phyloP scores from a whole-genome alignment of 2,797 vertebrate genomes.

The Lerista edwardsae region DNA sequence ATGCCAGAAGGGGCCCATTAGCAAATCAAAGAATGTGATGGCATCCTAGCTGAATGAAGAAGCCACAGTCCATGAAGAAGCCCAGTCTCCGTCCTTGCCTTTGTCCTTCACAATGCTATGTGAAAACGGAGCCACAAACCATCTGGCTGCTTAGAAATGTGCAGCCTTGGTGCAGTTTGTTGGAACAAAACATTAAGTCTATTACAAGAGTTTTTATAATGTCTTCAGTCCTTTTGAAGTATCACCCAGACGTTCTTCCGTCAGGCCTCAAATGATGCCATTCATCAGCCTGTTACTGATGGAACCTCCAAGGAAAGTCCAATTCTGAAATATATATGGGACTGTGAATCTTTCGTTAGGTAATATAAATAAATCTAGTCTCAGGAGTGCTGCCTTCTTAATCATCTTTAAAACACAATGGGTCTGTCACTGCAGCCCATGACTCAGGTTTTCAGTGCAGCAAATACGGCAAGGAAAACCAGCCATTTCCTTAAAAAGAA shows the following conservation, averaged over 20 bases:
- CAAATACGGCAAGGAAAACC: slow-evolving; percentile 2
- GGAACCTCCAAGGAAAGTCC: not conserved
- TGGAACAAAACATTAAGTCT: slow-evolving; percentile 28
- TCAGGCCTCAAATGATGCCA: not conserved
- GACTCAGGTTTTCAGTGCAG: not conserved
- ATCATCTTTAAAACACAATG: slow-evolving; percentile 21
- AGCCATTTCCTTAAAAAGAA: slow-evolving; percentile 14
- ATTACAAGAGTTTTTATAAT: slow-evolving; percentile 23
- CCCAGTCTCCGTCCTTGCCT: not conserved
- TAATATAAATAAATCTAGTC: slow-evolving; percentile 31
- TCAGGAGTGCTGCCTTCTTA: slow-evolving; percentile 21
- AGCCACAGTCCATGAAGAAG: not conserved
- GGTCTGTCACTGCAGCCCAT: slow-evolving; percentile 2
- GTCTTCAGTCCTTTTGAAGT: slow-evolving; percentile 26
- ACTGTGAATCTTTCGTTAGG: slow-evolving; percentile 31
- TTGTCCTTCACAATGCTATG: not conserved
- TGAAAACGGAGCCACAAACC: slow-evolving; percentile 2
- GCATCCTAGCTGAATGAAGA: not conserved
- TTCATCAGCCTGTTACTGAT: slow-evolving; percentile 20
- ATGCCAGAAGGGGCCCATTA: not conserved
- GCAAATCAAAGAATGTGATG: not conserved
- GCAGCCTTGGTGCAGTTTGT: not conserved
- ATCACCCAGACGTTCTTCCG: not conserved
- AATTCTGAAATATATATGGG: slow-evolving; percentile 17
- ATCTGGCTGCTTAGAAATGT: not conserved